phyloP scores from a whole-genome alignment of 2,888 invertebrate genomes.

The Tromatobia lineatoria region DNA sequence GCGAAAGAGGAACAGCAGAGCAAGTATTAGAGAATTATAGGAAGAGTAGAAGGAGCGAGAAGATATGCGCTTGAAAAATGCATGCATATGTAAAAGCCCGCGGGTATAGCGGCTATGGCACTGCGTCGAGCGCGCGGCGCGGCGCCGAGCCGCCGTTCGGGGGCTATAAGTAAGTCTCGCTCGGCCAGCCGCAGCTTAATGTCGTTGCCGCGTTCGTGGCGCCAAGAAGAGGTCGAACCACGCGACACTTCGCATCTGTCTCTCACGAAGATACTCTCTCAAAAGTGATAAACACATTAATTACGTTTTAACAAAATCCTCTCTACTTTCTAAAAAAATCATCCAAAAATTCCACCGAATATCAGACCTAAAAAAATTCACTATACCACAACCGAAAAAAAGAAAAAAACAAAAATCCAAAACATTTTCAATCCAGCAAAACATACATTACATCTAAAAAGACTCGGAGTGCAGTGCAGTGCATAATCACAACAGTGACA shows the following conservation, averaged over 20 bases:
- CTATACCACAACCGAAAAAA: not conserved
- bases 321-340: not conserved
- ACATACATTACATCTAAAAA: not conserved
- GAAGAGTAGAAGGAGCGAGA: constrained; percentile 7
- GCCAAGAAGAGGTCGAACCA: constrained; percentile 80
- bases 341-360: not conserved
- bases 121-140: constrained; percentile 60
- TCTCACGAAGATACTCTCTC: constrained; percentile 31
- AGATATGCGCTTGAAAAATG: constrained; percentile 40
- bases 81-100: constrained; percentile 45
- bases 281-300: constrained; percentile 15
- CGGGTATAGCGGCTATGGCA: constrained; percentile 59
- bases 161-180: constrained; percentile 84
- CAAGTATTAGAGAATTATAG: not conserved
- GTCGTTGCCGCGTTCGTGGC: constrained; percentile 84
- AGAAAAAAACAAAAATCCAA: not conserved
- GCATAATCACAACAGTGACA: constrained; percentile 13
- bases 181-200: constrained; percentile 82
- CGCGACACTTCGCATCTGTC: constrained; percentile 65
- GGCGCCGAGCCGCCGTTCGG: constrained; percentile 72
- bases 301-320: constrained; percentile 4
- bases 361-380: not conserved
- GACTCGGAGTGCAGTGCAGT: constrained; percentile 31
- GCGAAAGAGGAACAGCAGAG: not conserved
- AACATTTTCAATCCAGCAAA: not conserved